Evolutionary conservation across 2,888 invertebrate genomes (phyloP).

Genomic region (Platycheirus albimanus): DNA sequence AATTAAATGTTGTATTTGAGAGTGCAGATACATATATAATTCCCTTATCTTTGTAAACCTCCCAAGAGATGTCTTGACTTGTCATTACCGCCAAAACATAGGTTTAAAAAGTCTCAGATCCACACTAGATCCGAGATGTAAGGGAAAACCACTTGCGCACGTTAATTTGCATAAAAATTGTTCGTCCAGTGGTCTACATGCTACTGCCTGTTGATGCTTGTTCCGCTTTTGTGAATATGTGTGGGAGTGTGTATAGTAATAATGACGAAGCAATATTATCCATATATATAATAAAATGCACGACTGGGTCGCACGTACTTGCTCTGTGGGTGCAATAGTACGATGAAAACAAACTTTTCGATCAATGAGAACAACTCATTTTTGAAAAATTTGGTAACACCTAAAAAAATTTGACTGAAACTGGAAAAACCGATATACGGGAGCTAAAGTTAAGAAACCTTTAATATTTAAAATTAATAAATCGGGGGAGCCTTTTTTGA

Average conservation of each 20-base stretch:
- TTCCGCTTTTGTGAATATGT: conserved; percentile 42
- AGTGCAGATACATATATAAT: conserved; percentile 50
- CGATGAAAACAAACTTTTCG: too few species aligned
- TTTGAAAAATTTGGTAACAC: too few species aligned
- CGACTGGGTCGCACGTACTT: too few species aligned
- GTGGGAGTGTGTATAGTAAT: not conserved
- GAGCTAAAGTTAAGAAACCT: too few species aligned
- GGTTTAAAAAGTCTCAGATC: conserved; percentile 39
- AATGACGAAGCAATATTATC: conserved; percentile 56
- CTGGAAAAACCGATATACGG: too few species aligned
- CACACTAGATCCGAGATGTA: conserved; percentile 50
- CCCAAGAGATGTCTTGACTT: conserved; percentile 31
- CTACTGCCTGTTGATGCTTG: not conserved
- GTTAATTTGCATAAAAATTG: conserved; percentile 51
- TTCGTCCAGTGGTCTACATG: conserved; percentile 37
- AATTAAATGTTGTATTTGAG: conserved; percentile 66
- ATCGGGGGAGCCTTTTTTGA: too few species aligned
- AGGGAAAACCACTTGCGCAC: conserved; percentile 70
- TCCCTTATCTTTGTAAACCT: conserved; percentile 10
- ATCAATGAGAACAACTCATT: too few species aligned
- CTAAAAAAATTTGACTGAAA: too few species aligned
- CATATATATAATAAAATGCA: conserved; percentile 69
- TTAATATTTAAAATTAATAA: too few species aligned
- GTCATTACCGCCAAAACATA: conserved; percentile 52
- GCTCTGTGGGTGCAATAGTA: too few species aligned